Percentiles rank a stretch among this genome's conserved stretches.
Evolutionary conservation across 2,113 vertebrate species (phyloP).

Genomic region (Dipodomys ordii): DNA sequence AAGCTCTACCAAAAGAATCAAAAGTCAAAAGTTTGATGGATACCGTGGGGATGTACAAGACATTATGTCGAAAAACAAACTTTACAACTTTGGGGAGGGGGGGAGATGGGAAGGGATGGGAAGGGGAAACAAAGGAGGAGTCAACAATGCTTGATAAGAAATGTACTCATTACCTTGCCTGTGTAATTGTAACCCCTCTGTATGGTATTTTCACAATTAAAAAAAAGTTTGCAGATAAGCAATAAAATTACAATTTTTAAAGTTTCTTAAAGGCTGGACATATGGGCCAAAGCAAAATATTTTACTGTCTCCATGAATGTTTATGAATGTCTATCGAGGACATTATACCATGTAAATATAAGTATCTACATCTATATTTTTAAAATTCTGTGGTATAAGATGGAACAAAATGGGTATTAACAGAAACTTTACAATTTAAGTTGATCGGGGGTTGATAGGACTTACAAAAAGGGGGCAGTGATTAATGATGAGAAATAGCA

Average conservation of each 20-base stretch:
- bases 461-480: background rate
- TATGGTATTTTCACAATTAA: too few relatives aligned
- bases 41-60: background rate
- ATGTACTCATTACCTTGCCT: too few relatives aligned
- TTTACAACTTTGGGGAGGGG: too few relatives aligned
- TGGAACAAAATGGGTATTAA: conserved; percentile 8
- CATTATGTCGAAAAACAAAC: too few relatives aligned
- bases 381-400: conserved; percentile 4
- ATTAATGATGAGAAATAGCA: conserved; percentile 23
- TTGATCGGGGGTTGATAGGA: conserved; percentile 12
- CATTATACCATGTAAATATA: background rate
- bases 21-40: conserved; percentile 16
- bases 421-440: background rate
- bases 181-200: too few relatives aligned
- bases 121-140: too few relatives aligned
- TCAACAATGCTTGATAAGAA: too few relatives aligned
- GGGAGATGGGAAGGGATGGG: too few relatives aligned
- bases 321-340: background rate
- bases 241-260: conserved; percentile 22
- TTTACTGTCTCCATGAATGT: background rate
- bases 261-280: conserved; percentile 9
- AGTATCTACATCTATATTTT: conserved; percentile 15
- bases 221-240: too few relatives aligned
- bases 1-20: background rate
- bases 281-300: conserved; percentile 18